Evolutionary conservation across 92 coral and sea anemone species (phyloP).

Genomic region (Paragorgia papillata): DNA sequence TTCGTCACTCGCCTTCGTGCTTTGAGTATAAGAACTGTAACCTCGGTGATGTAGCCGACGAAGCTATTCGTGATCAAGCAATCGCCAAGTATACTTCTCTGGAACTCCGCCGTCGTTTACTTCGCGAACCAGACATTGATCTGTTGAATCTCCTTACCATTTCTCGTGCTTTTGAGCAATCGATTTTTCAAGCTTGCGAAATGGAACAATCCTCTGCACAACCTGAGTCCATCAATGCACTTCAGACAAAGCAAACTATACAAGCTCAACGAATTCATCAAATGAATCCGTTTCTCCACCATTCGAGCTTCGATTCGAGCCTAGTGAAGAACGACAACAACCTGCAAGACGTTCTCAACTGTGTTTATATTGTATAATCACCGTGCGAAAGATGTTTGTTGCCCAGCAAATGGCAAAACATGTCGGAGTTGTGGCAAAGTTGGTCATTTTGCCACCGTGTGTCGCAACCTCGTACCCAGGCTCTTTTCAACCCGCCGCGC

Average conservation of each 20-base stretch:
- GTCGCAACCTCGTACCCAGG: too few relatives aligned
- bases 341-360: background rate
- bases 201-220: background rate
- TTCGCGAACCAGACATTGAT: background rate
- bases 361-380: background rate
- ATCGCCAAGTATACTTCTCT: background rate
- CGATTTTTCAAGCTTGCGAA: too few relatives aligned
- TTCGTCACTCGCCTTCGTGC: too few relatives aligned
- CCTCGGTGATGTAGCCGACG: background rate
- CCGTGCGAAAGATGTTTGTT: background rate
- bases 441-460: conserved; percentile 1
- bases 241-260: background rate
- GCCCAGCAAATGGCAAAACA: conserved; percentile 2
- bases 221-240: background rate
- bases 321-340: background rate
- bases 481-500: too few relatives aligned
- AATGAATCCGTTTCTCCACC: background rate
- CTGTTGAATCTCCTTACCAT: background rate
- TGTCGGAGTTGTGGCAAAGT: background rate
- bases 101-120: background rate
- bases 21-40: too few relatives aligned
- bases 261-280: background rate
- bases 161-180: background rate
- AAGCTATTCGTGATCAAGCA: background rate
- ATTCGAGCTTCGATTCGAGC: too few relatives aligned